These are phyloP conservation scores for Gnathonemus longibarbis DNA, from an alignment of 2,113 vertebrate species.

Conservation along the genomic window DNA sequence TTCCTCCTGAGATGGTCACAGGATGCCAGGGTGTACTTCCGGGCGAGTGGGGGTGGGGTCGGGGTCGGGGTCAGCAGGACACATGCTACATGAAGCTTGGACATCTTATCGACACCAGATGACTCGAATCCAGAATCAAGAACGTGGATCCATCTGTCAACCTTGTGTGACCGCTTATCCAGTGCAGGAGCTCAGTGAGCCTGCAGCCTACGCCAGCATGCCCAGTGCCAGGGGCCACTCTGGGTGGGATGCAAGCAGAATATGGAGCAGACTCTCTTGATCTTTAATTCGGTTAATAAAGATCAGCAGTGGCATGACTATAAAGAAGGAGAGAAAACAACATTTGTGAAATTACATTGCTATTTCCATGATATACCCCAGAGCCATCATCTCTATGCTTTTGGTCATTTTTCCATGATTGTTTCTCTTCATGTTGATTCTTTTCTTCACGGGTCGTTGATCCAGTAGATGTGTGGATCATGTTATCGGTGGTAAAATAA, in stretches of 20 bases:
- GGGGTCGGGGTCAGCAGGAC: not conserved
- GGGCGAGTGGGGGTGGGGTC: no score
- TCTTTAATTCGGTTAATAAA: not conserved
- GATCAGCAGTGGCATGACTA: not conserved
- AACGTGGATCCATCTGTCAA: not conserved
- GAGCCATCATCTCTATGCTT: not conserved
- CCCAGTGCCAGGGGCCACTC: not conserved
- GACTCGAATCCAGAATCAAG: not conserved
- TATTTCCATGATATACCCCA: not conserved
- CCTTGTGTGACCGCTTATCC: not conserved
- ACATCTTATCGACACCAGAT: not conserved
- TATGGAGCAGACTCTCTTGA: not conserved
- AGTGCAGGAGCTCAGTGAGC: not conserved
- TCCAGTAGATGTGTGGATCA: not conserved
- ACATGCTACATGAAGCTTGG: not conserved
- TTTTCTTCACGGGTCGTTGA: conserved; percentile 4
- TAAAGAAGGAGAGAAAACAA: not conserved
- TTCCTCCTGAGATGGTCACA: not conserved
- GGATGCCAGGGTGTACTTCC: not conserved
- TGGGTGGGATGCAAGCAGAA: not conserved
- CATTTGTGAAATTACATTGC: not conserved
- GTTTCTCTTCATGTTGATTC: not conserved
- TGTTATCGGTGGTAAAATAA: not conserved
- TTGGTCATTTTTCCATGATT: not conserved
- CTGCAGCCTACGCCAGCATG: not conserved